Base-by-base conservation (phyloP, 2,888 invertebrate genomes). In the Caprella mutica region DNA sequence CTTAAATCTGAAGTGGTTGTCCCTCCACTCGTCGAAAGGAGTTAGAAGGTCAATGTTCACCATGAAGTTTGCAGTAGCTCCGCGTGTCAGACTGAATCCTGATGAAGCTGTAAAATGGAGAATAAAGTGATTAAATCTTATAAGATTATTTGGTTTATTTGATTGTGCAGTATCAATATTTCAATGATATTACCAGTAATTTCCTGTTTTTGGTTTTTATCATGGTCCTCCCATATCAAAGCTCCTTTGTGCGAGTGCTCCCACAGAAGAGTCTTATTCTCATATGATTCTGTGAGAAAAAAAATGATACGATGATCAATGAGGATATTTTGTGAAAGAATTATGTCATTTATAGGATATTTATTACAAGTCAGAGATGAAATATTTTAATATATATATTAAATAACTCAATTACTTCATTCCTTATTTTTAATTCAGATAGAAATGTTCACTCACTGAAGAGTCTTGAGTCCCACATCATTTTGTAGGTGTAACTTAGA, bases 1-100 rank as follows among this genome's bases (percentile, higher is more conserved):
- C 61, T 56, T 56, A 26, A 61, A 21, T 30, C 55, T 56, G 6
- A 61, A 54, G 33, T 46, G 52, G 24, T 61, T 61, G 9, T 57
- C 51, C 17, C 29, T 53, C 61, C 61, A 61, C 12, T 57, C 50
- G 5, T 21, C 39, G 21, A 61, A 61, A 0, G 61, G 61, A 4
- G 61, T 61, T 2, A 29, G 23, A 26, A 61, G 19, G 23, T 61
- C 54, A 39, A 61, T 52, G 27, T 55, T 55, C 30, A 51, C 57
- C 12, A 53, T 53, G 8, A 61, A 48, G 19, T 61, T 55, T 14
- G 61, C 61, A 1, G 61, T 61, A 19, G 54, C 46, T 5, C 55
- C 55, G 5, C 61, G n/a, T 6, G 56, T 43, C 27, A 61, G 33
- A 3, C 57, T 19, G 23, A 57, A n/a, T n/a, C n/a, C n/a, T n/a